Conservation (phyloP, 1,140 invertebrate genomes). For the Oncopodura yosiiana region DNA sequence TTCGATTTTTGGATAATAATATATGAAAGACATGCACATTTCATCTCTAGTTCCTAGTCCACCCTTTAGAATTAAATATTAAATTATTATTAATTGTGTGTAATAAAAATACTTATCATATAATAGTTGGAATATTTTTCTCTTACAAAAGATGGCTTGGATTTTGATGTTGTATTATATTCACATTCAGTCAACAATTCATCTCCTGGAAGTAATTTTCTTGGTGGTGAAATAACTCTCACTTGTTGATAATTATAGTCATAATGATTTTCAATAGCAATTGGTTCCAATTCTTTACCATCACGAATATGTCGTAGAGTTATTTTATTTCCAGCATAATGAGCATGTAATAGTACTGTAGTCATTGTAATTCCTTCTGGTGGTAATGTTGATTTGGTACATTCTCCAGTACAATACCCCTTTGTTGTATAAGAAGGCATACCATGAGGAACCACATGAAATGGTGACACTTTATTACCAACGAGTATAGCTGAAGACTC, state of each 20-base stretch:
- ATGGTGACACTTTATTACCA: constrained; percentile 65
- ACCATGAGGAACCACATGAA: constrained; percentile 70
- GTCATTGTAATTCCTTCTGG: constrained; percentile 65
- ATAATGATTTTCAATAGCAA: constrained; percentile 65
- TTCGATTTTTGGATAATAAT: constrained; percentile 67
- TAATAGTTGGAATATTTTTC: neutral
- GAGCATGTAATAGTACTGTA: constrained; percentile 66
- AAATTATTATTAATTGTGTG: too few relatives aligned
- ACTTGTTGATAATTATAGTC: constrained; percentile 74
- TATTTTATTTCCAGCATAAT: constrained; percentile 64
- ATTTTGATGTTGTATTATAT: constrained; percentile 48
- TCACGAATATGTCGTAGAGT: constrained; percentile 63
- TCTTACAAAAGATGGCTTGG: constrained; percentile 38
- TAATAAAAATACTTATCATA: neutral
- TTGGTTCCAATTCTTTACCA: constrained; percentile 58
- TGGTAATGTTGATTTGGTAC: constrained; percentile 64
- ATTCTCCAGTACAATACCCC: constrained; percentile 67
- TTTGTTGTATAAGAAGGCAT: constrained; percentile 60
- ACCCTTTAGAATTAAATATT: constrained; percentile 41
- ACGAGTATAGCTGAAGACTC: constrained; percentile 70
- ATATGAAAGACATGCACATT: constrained; percentile 72
- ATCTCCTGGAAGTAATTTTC: constrained; percentile 60
- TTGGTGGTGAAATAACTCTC: constrained; percentile 47
- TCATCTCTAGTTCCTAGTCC: constrained; percentile 72
- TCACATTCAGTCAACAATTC: constrained; percentile 69